These are phyloP conservation scores for Linurgus olivaceus DNA, from an alignment of 2,797 vertebrate genomes.

Conservation along the genomic window DNA sequence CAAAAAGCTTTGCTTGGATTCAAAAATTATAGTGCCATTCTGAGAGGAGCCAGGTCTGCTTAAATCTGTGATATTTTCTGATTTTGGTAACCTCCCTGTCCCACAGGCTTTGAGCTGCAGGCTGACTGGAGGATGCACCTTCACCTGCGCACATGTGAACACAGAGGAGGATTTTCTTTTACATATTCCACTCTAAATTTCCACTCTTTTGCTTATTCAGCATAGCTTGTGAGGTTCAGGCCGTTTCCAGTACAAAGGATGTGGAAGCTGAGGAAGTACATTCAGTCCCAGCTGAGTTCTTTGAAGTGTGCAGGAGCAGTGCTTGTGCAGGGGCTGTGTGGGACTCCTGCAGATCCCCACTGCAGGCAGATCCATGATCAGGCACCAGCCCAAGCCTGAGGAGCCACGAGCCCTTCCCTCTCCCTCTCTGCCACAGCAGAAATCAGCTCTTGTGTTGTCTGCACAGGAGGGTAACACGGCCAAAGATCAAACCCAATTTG, in stretches of 20 bases:
- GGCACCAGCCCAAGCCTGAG: neutral
- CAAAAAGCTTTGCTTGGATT: neutral
- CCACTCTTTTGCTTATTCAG: neutral
- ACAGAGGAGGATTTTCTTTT: neutral
- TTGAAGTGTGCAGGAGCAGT: neutral
- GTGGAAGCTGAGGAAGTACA: neutral
- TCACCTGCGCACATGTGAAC: neutral
- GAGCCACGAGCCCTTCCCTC: neutral
- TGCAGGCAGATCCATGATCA: neutral
- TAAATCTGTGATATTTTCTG: neutral
- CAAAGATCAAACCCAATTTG: neutral
- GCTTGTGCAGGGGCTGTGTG: neutral
- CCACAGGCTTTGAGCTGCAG: neutral
- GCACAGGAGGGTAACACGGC: neutral
- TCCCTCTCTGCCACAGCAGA: neutral
- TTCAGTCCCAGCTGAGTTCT: neutral
- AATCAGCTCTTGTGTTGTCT: neutral
- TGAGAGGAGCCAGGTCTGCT: neutral
- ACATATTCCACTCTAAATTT: neutral
- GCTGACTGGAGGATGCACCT: neutral
- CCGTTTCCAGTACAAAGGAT: neutral
- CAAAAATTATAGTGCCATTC: neutral
- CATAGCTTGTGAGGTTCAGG: neutral
- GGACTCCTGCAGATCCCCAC: neutral
- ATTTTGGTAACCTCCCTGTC: neutral